Percentiles rank a stretch among this genome's conserved stretches.
Conservation (phyloP, 2,888 invertebrate species). For the Pilophorus perplexus region DNA sequence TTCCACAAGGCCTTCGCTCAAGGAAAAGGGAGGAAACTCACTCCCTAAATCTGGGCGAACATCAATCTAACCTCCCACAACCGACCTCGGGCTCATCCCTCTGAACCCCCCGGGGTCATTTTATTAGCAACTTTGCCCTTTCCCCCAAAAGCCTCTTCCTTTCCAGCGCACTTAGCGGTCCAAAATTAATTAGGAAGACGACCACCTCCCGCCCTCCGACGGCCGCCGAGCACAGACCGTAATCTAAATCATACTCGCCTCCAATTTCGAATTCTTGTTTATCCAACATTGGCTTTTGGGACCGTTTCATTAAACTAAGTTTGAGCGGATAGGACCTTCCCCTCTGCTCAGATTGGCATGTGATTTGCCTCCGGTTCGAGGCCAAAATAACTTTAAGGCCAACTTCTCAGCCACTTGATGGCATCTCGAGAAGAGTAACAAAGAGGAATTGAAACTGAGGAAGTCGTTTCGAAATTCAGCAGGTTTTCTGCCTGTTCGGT, state of each 20-base stretch:
- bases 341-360: no score
- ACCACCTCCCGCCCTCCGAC: no score
- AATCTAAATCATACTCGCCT: constrained; percentile 35
- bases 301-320: constrained; percentile 29
- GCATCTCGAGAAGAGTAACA: no score
- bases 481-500: no score
- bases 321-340: no score
- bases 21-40: background rate
- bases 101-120: constrained; percentile 17
- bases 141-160: constrained; percentile 6
- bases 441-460: no score
- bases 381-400: no score
- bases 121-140: constrained; percentile 34
- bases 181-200: constrained; percentile 15
- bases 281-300: constrained; percentile 28
- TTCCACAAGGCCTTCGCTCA: constrained; percentile 12
- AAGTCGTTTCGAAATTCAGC: no score
- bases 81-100: background rate
- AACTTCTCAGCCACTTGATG: no score
- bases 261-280: constrained; percentile 32
- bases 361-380: no score
- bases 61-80: constrained; percentile 16
- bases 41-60: constrained; percentile 28
- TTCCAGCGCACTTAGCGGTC: constrained; percentile 24
- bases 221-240: no score